Base-by-base conservation (phyloP, 2,113 vertebrate genomes). In the Haemorhous mexicanus region DNA sequence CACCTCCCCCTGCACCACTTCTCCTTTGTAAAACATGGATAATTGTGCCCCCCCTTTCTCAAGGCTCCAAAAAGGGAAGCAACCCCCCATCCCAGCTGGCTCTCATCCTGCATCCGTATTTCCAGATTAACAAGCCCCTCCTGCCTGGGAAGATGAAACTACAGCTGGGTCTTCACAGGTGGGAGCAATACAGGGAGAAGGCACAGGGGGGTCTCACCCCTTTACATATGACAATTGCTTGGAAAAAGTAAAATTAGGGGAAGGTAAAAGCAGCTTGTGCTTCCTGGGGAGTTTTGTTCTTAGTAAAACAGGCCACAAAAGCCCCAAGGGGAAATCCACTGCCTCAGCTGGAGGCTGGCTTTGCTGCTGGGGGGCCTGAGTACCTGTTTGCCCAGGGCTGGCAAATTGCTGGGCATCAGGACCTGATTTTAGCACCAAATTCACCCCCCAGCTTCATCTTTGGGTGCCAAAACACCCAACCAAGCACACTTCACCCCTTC, bases 121-220 rank as follows among this genome's bases (percentile, higher is more conserved):
- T 43, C 46, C 22, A 33, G 6, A n/a, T 33, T 41, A 26, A 4
- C 2, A 3, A 89, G 7, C 17, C 69, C 43, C 56, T 53, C 32
- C 22, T 6, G 19, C 28, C 17, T 43, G 35, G 43, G 50, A 62
- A 41, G 59, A 43, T 46, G 16, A 93, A 92, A 64, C 26, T 77
- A 28, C 0, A 0, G 14, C 6, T 19, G 43, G 7, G 13, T 5
- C 44, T 41, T 28, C 28, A 6, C 41, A n/a, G 20, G 12, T 55
- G 3, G 10, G 32, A 79, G 47, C 37, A 15, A 19, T 8, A 47
- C 9, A 18, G 70, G 41, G 67, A 39, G 5, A 20, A 63, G 26
- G 32, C 32, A 27, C 27, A 18, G n/a, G 8, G 26, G 4, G 3
- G 3, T 22, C 64, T 81, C 14, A 0, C 1, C 19, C 8, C 24